These are phyloP conservation scores for Drosophila baimaii DNA, from an alignment of 1,140 invertebrate species.

Conservation along the genomic window DNA sequence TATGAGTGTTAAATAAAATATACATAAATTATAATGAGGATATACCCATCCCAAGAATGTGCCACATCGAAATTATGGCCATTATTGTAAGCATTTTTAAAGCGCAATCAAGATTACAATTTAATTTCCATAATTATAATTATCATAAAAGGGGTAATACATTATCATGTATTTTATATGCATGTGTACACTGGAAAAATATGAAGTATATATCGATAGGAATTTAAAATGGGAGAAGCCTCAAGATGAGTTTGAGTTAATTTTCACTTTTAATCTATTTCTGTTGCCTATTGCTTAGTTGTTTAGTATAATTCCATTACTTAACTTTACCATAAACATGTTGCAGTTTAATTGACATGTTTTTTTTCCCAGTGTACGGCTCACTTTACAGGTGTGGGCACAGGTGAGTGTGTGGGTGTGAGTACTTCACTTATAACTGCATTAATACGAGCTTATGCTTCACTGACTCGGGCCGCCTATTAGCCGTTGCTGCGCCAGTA, in stretches of 20 bases:
- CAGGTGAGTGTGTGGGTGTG: constrained; percentile 20
- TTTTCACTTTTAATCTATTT: neutral
- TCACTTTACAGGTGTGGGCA: constrained; percentile 16
- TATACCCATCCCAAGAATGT: no score
- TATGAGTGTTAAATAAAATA: neutral
- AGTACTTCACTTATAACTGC: constrained; percentile 63
- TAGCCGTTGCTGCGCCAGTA: constrained; percentile 18
- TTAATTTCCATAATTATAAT: no score
- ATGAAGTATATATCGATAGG: accelerated
- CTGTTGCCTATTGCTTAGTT: no score
- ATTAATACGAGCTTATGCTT: constrained; percentile 76
- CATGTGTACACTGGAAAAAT: neutral
- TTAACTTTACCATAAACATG: no score
- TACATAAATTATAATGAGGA: neutral
- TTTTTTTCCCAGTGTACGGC: neutral
- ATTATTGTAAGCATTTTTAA: neutral
- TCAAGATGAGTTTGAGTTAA: neutral
- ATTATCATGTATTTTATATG: neutral
- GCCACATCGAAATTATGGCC: neutral
- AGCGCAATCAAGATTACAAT: neutral
- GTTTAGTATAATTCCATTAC: no score
- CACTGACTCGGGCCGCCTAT: constrained; percentile 48
- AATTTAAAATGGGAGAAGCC: neutral
- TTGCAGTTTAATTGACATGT: accelerated
- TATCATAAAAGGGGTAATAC: neutral